Percentiles rank a stretch among this genome's conserved stretches.
Conservation (phyloP, 2,797 vertebrate genomes). For the Clarias platycephalus region DNA sequence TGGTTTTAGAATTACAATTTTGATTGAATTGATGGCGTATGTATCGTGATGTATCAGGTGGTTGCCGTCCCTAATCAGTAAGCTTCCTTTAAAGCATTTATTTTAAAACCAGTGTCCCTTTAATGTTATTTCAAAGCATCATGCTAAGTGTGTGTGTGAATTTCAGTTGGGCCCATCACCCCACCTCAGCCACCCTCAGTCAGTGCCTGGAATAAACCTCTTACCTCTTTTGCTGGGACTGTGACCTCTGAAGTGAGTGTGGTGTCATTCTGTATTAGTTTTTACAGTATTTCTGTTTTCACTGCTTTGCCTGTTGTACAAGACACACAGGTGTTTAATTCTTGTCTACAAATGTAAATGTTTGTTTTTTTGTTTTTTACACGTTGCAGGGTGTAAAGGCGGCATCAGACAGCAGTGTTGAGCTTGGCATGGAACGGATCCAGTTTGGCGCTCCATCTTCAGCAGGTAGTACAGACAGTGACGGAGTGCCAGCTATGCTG, state of each 20-base stretch:
- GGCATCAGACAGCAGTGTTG: conserved; percentile 79
- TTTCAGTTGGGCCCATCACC: conserved; percentile 93
- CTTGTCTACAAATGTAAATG: neutral
- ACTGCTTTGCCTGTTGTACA: neutral
- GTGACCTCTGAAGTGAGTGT: conserved; percentile 84
- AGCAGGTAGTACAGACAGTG: conserved; percentile 90
- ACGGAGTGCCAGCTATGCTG: conserved; percentile 82
- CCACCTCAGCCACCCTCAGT: conserved; percentile 94
- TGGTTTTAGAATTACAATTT: no score
- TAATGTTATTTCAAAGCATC: neutral
- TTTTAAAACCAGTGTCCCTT: neutral
- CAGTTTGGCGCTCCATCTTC: conserved; percentile 96
- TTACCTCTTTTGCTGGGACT: conserved; percentile 90
- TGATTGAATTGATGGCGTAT: no score
- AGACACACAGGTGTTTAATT: neutral
- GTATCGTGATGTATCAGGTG: no score
- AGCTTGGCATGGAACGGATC: conserved; percentile 91
- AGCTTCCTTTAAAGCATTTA: neutral
- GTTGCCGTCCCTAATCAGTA: neutral
- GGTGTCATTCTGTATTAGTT: neutral
- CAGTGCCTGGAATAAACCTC: conserved; percentile 98
- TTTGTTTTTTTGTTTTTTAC: neutral
- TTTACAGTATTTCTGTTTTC: neutral
- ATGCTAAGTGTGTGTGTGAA: conserved; percentile 28
- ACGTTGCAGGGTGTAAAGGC: conserved; percentile 78